Evolutionary conservation across 2,113 vertebrate genomes (phyloP), one percentile per base, ranked within the genome.

Genomic region (Petaurus breviceps): DNA sequence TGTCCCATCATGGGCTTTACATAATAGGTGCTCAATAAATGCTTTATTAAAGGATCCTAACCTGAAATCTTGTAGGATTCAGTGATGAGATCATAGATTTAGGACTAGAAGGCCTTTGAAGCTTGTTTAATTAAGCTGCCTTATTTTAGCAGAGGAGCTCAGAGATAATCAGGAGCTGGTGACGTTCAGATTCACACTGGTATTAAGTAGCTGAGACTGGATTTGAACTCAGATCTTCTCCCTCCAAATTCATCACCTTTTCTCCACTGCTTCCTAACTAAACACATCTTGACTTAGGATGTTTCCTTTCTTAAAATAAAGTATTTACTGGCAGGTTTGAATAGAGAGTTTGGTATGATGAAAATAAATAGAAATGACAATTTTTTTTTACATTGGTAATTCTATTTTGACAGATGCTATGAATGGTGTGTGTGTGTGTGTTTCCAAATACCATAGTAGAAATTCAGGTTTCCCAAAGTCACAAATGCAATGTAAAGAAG

Each of bases 231-330:
- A 43, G n/a, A 43, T 84, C 16, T 43, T 84, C n/a, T 90, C 26
- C 47, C 25, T 90, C 49, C 90, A 68, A 61, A 37, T 37, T 68
- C 57, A 61, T 9, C 31, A 37, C 28, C 61, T 16, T 50, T 28
- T 50, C 89, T 12, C 46, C 47, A n/a, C 10, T 50, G 14, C 12
- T 14, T 51, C 19, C 16, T 94, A 52, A 93, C 51, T 46, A 31
- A 57, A 61, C 51, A 68, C 9, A 46, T 89, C 53, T 94, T 43
- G 53, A 93, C 37, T 92, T 95, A 90, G 68, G 26, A 51, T 31
- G 51, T 93, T 46, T 51, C 54, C 68, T 5, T 90, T 94, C 92
- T 89, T 51, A 92, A 94, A 91, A 92, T n/a, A 49, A 23, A 91
- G 0, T 23, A 53, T 43, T 6, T 46, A 94, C n/a, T 94, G 53